These are phyloP conservation scores for Mustela nigripes DNA, from an alignment of 2,113 vertebrate genomes.

Conservation along the genomic window DNA sequence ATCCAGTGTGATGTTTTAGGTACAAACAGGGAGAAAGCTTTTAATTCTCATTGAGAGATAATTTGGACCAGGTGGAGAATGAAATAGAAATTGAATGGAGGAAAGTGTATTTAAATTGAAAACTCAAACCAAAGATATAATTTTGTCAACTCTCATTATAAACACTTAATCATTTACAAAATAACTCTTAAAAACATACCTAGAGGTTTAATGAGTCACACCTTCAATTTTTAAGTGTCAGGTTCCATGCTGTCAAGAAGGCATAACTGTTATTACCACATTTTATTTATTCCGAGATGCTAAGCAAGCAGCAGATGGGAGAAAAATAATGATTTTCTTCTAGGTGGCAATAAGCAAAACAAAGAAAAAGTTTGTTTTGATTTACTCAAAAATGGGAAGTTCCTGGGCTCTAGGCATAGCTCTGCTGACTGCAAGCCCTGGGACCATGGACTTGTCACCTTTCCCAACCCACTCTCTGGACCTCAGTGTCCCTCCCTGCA, in stretches of 20 bases:
- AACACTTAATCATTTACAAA: conserved; percentile 47
- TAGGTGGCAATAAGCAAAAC: not conserved
- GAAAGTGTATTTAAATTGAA: not conserved
- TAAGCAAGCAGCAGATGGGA: not conserved
- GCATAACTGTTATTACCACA: not conserved
- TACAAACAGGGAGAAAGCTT: not conserved
- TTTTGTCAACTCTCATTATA: conserved; percentile 27
- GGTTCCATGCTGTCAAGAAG: conserved; percentile 1
- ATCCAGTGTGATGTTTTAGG: not conserved
- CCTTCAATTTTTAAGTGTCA: not conserved
- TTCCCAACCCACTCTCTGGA: not conserved
- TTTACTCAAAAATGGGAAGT: not conserved
- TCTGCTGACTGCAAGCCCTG: not conserved
- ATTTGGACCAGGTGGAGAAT: not conserved
- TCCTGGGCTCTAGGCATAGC: fast-evolving
- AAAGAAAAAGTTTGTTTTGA: not conserved
- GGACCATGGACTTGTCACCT: not conserved
- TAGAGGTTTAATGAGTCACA: conserved; percentile 52
- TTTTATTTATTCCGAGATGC: conserved; percentile 50
- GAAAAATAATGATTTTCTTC: conserved; percentile 15
- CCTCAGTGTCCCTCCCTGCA: not conserved
- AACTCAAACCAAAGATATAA: not conserved
- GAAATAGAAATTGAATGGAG: not conserved
- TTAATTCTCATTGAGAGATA: conserved; percentile 4
- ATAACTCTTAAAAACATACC: conserved; percentile 7